Base-by-base conservation (phyloP, 2,797 vertebrate genomes). In the Buphagus erythrorhynchus region DNA sequence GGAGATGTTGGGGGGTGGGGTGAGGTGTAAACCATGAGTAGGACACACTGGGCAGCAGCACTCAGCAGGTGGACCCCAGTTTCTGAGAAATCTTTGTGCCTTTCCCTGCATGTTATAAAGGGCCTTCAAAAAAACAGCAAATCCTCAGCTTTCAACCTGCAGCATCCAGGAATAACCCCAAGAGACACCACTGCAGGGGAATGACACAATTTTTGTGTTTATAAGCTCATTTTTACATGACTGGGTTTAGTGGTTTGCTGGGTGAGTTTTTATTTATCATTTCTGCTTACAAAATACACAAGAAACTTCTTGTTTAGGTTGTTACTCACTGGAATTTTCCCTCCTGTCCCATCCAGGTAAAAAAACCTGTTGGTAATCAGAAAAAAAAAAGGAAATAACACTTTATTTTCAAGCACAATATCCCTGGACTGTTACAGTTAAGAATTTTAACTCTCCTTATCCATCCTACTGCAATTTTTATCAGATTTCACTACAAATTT, bases 41-140 rank as follows among this genome's bases (percentile, higher is more conserved):
- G 52, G 46, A 66, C 0, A 2, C 0, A 0, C 1, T 21, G 28
- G 28, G 16, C 51, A 19, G 28, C 5, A 19, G 62, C 25, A 0
- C 33, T n/a, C 4, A 12, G 17, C 3, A 6, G 29, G 33, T 8
- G 59, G 16, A 15, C 40, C 40, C 25, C 0, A 1, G 7, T 3
- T n/a, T 4, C 36, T 31, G 29, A 9, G 11, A 31, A 0, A 20
- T n/a, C 16, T 19, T 26, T 6, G 0, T 21, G 29, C 46, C 12
- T 69, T 46, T 25, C 49, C 55, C 40, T 51, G 13, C 0, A 0
- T 6, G 14, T 11, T n/a, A 0, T 3, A 4, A 51, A 51, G 21
- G 9, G 1, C 31, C 5, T 55, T 24, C 10, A 3, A 29, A 62
- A 38, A n/a, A 13, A 45, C 61, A n/a, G 1, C 25, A 29, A 1